These are phyloP conservation scores for Myotis lucifugus DNA, from an alignment of 2,113 vertebrate genomes.

Conservation along the genomic window DNA sequence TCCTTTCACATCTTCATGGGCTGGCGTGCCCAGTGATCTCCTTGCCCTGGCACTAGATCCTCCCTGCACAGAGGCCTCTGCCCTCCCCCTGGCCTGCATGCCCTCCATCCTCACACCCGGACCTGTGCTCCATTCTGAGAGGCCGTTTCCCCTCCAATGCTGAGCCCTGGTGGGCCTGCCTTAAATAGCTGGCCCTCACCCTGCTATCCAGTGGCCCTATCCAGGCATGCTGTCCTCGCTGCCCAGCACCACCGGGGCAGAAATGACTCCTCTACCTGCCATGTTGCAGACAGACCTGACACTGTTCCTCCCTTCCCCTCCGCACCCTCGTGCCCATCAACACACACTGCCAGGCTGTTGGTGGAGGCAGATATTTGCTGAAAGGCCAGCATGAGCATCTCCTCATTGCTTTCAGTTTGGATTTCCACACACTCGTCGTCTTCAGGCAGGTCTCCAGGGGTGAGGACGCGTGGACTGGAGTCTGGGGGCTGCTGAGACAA, in stretches of 20 bases:
- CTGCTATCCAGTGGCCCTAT: not conserved
- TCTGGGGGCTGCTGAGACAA: not conserved
- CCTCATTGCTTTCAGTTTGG: not conserved
- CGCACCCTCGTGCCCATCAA: not conserved
- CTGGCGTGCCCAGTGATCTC: not conserved
- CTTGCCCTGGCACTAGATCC: not conserved
- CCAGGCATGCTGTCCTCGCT: rapidly evolving
- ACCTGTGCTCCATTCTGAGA: not conserved
- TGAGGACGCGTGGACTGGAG: not conserved
- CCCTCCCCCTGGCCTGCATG: not conserved
- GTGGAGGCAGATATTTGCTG: not conserved
- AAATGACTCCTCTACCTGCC: not conserved
- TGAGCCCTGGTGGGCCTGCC: not conserved
- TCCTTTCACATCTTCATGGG: not conserved
- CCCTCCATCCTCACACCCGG: not conserved
- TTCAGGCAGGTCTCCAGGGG: not conserved
- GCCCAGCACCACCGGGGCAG: not conserved
- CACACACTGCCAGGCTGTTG: not conserved
- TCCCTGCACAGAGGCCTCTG: too few relatives aligned
- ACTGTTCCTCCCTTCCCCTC: not conserved
- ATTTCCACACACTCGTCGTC: not conserved
- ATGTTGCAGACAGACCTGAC: not conserved
- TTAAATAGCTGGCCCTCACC: rapidly evolving
- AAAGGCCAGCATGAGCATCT: not conserved
- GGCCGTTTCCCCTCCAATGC: not conserved